Percentiles rank a stretch among this genome's conserved stretches.
Evolutionary conservation across 53 echinoderm and acorn worm genomes (phyloP).

Genomic region (Temnopleurus reevesii): DNA sequence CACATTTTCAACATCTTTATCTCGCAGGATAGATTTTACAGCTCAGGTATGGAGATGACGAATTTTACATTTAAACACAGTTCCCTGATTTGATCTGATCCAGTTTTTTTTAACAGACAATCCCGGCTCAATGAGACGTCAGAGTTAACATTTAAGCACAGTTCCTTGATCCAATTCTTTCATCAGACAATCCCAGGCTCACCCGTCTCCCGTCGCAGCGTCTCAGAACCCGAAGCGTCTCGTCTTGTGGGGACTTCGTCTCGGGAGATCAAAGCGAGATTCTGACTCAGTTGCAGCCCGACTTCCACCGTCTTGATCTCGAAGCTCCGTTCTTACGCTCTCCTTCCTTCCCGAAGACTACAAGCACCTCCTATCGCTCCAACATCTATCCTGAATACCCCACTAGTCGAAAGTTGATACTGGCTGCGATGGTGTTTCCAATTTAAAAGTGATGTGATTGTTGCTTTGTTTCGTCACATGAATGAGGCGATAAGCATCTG

Average conservation of each 20-base stretch:
- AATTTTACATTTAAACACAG: too few relatives aligned
- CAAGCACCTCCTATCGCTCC: background rate
- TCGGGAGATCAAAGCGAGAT: background rate
- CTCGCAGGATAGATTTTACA: too few relatives aligned
- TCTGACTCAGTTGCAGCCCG: background rate
- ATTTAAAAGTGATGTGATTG: background rate
- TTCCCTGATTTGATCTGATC: too few relatives aligned
- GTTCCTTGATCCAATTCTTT: background rate
- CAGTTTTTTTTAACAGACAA: too few relatives aligned
- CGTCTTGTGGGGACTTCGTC: background rate
- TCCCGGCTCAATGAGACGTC: too few relatives aligned
- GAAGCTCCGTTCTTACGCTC: background rate
- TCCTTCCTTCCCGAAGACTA: background rate
- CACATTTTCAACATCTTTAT: too few relatives aligned
- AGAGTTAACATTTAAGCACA: background rate
- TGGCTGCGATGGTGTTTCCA: constrained; percentile 8
- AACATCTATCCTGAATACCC: background rate
- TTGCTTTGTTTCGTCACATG: background rate
- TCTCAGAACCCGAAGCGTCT: background rate
- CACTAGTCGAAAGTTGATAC: constrained; percentile 5
- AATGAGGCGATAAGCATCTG: background rate
- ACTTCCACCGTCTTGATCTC: background rate
- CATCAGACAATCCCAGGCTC: background rate
- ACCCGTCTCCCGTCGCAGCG: background rate
- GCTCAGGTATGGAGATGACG: too few relatives aligned